Evolutionary conservation across 2,888 invertebrate genomes (phyloP).

Genomic region (Nebria salina): DNA sequence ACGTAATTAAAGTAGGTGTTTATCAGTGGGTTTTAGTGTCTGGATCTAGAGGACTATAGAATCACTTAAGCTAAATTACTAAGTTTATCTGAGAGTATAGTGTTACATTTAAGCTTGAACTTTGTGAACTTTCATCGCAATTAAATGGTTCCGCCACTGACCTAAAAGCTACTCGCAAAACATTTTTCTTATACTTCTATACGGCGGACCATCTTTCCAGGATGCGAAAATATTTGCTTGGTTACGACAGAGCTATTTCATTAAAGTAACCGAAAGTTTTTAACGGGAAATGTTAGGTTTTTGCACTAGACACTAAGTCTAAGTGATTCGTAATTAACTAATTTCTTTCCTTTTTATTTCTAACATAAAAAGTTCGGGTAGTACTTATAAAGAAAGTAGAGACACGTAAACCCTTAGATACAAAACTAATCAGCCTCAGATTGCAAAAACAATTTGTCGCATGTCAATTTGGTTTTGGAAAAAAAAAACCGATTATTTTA

Average conservation of each 20-base stretch:
- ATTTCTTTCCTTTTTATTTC: neutral
- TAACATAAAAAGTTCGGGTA: neutral
- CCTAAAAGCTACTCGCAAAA: neutral
- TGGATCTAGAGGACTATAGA: neutral
- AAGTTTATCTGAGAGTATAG: conserved; percentile 4
- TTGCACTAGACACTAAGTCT: neutral
- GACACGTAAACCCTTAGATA: too few relatives aligned
- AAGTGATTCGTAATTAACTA: neutral
- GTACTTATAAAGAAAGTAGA: neutral
- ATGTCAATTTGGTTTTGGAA: too few relatives aligned
- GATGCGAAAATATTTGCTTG: neutral
- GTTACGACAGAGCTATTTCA: neutral
- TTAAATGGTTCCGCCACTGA: neutral
- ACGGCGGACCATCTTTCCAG: neutral
- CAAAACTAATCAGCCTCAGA: too few relatives aligned
- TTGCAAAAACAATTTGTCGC: too few relatives aligned
- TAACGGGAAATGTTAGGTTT: neutral
- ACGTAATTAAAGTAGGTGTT: conserved; percentile 16
- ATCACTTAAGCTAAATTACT: conserved; percentile 14
- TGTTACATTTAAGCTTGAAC: neutral
- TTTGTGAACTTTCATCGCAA: neutral
- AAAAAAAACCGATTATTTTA: too few relatives aligned
- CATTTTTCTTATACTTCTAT: neutral
- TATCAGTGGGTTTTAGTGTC: neutral
- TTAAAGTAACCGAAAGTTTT: neutral